phyloP scores from a whole-genome alignment of 2,113 vertebrate genomes.

The Rostratula benghalensis region DNA sequence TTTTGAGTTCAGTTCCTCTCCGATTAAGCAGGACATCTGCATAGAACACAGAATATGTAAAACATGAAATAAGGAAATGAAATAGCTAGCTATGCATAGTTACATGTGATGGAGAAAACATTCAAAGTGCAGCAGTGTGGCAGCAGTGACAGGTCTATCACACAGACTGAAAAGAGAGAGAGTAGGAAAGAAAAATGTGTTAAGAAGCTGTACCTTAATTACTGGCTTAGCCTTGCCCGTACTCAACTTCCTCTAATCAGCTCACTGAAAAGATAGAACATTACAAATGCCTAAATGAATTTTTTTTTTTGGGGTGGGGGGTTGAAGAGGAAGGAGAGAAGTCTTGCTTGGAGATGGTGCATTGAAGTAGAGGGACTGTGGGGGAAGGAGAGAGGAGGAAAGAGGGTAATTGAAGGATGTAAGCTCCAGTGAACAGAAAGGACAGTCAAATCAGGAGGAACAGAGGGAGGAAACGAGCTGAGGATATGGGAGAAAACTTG shows the following conservation, averaged over 20 bases:
- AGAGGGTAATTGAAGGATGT: constrained; percentile 25
- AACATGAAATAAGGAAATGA: neutral
- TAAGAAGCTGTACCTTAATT: neutral
- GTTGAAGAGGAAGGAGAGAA: neutral
- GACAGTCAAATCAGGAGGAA: neutral
- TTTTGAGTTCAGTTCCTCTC: neutral
- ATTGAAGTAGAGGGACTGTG: neutral
- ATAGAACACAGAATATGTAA: neutral
- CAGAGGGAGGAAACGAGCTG: neutral
- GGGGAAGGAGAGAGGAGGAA: neutral
- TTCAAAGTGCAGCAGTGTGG: neutral
- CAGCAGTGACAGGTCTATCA: neutral
- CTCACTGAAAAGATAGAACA: neutral
- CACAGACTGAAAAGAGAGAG: neutral
- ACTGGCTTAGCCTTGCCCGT: neutral
- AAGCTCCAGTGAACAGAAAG: neutral
- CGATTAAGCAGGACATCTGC: neutral
- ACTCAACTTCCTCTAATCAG: neutral
- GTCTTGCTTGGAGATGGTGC: neutral
- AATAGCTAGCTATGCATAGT: neutral
- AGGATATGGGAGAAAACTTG: neutral
- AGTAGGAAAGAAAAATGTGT: neutral
- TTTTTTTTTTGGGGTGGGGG: neutral
- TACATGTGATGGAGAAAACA: neutral
- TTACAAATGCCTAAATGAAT: neutral